A percentile compares a stretch with the other conserved stretches of the same genome.
phyloP scores from a whole-genome alignment of 2,113 vertebrate species.

The Pseudonaja textilis region DNA sequence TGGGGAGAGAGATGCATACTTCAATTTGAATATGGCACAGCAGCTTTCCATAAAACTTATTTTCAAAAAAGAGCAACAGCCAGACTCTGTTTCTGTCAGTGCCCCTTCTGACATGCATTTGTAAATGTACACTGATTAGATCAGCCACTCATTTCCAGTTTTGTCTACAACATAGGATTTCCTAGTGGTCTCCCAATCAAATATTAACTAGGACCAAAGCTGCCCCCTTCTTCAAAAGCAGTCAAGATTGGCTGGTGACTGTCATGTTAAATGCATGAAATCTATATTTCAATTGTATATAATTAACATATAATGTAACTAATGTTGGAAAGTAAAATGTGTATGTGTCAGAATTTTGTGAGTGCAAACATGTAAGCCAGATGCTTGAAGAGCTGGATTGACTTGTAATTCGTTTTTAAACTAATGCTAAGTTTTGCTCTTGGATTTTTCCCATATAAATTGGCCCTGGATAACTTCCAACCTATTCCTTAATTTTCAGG shows the following conservation, averaged over 20 bases:
- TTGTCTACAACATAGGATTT: background rate
- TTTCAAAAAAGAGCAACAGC: background rate
- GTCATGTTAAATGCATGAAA: background rate
- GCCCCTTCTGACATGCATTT: background rate
- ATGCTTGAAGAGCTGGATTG: background rate
- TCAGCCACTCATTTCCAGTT: background rate
- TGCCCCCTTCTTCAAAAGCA: background rate
- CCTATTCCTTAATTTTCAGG: conserved; percentile 70
- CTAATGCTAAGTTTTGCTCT: background rate
- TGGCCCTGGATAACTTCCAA: background rate
- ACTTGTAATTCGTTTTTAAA: background rate
- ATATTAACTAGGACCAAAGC: background rate
- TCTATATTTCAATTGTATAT: background rate
- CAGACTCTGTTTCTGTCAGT: background rate
- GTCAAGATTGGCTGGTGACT: background rate
- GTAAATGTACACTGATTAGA: background rate
- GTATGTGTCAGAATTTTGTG: background rate
- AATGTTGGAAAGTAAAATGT: background rate
- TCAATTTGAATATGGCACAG: background rate
- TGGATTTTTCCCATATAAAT: background rate
- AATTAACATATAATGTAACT: background rate
- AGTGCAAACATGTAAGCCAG: background rate
- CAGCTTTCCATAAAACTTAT: background rate
- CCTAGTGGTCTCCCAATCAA: background rate
- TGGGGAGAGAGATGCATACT: background rate